phyloP scores from a whole-genome alignment of 2,113 vertebrate genomes.

The Pica pica region DNA sequence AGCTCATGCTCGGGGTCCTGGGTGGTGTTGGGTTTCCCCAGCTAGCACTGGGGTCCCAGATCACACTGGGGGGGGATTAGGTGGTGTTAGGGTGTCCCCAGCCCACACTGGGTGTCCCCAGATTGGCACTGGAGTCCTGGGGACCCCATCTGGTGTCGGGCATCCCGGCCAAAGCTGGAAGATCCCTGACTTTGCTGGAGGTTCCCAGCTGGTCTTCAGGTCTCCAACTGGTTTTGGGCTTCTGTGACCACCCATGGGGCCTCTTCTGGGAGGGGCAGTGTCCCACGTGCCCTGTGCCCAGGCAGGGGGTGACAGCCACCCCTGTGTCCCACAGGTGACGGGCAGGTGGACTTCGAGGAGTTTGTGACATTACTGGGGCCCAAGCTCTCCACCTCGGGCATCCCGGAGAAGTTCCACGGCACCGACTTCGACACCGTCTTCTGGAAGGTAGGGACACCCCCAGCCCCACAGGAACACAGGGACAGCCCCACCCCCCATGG shows the following conservation, averaged over 20 bases:
- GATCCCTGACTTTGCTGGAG: background rate
- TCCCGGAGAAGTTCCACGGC: constrained; percentile 93
- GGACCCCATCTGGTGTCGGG: background rate
- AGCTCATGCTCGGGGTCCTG: background rate
- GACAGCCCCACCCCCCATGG: constrained; percentile 65
- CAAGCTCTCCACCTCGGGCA: constrained; percentile 89
- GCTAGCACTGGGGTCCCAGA: background rate
- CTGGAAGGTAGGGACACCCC: constrained; percentile 86
- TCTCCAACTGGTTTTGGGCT: background rate
- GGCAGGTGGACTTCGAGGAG: constrained; percentile 97
- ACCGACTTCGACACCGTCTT: constrained; percentile 96
- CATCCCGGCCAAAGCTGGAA: background rate
- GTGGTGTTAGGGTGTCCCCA: background rate
- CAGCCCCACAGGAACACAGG: rapidly evolving
- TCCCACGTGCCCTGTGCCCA: rapidly evolving
- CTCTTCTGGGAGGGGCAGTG: background rate
- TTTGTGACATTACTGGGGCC: constrained; percentile 95
- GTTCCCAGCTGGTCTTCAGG: too few relatives aligned
- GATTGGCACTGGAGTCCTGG: too few relatives aligned
- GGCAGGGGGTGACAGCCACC: background rate
- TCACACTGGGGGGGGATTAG: too few relatives aligned
- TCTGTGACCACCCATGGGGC: background rate
- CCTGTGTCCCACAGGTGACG: constrained; percentile 74
- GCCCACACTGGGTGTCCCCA: background rate
- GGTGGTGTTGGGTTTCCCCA: background rate